phyloP scores from a whole-genome alignment of 2,113 vertebrate species.

The Elanus axillaris region DNA sequence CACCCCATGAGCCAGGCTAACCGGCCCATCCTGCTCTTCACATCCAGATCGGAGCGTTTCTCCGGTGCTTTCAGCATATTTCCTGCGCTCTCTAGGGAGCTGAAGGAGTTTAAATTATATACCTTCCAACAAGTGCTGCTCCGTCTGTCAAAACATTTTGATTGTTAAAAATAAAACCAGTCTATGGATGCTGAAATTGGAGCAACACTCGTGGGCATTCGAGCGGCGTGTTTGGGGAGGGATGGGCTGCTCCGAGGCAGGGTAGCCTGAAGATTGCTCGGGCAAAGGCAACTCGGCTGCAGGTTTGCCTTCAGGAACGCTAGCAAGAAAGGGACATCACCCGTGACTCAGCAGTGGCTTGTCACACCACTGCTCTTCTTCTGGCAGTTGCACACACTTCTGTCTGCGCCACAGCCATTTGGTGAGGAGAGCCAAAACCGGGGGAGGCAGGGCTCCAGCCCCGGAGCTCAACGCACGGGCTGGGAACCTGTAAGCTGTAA shows the following conservation, averaged over 20 bases:
- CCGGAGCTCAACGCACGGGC: not conserved
- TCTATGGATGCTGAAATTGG: not conserved
- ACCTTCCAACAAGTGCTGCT: not conserved
- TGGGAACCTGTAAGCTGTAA: fast-evolving
- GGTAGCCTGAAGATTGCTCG: not conserved
- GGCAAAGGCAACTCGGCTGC: not conserved
- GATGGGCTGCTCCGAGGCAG: not conserved
- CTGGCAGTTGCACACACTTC: fast-evolving
- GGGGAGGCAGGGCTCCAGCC: not conserved
- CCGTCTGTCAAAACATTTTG: not conserved
- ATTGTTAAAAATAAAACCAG: not conserved
- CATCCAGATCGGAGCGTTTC: not conserved
- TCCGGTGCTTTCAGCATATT: fast-evolving
- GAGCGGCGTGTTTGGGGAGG: not conserved
- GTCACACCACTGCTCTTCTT: not conserved
- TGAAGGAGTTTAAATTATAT: not conserved
- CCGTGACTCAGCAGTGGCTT: not conserved
- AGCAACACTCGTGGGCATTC: not conserved
- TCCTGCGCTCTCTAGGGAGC: fast-evolving
- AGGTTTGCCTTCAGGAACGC: not conserved
- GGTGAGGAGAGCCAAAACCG: not conserved
- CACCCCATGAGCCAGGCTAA: fast-evolving
- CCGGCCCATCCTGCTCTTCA: not conserved
- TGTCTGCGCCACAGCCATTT: not conserved
- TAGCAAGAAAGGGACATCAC: not conserved